A percentile compares a stretch with the other conserved stretches of the same genome.
Evolutionary conservation across 2,113 vertebrate species (phyloP).

Genomic region (Glaucidium brasilianum): DNA sequence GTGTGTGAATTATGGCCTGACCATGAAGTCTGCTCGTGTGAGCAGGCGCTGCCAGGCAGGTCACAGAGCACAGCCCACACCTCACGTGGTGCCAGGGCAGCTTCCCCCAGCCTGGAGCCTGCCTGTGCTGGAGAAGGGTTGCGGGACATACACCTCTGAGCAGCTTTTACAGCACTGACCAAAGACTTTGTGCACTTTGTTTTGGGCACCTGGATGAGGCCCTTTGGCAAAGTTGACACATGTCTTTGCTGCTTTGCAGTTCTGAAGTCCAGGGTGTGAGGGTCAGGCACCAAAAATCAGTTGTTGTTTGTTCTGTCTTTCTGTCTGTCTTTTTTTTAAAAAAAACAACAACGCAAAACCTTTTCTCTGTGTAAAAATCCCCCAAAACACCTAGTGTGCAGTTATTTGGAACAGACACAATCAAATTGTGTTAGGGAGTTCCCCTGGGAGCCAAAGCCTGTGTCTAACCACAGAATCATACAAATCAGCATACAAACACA

Average conservation of each 20-base stretch:
- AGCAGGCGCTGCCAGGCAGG: not conserved
- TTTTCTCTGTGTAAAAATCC: not conserved
- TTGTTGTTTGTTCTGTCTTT: no score
- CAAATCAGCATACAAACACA: not conserved
- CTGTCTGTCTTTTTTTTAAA: no score
- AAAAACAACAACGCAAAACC: not conserved
- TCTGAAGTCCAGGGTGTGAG: not conserved
- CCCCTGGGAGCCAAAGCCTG: not conserved
- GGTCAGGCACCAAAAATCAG: not conserved
- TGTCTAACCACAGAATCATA: not conserved
- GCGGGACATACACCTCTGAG: fast-evolving
- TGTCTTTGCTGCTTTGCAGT: not conserved
- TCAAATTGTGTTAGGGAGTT: not conserved
- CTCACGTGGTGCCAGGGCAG: fast-evolving
- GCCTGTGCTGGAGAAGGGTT: not conserved
- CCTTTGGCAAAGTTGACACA: not conserved
- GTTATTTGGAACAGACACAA: not conserved
- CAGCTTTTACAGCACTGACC: not conserved
- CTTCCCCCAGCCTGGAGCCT: not conserved
- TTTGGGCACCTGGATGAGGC: not conserved
- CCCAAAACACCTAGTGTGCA: not conserved
- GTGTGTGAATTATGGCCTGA: not conserved
- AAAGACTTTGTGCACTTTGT: fast-evolving
- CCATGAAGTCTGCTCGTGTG: not conserved
- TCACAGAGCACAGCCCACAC: fast-evolving